A percentile compares a stretch with the other conserved stretches of the same genome.
Conservation (phyloP, 1,140 invertebrate genomes). For the Cepaea nemoralis region DNA sequence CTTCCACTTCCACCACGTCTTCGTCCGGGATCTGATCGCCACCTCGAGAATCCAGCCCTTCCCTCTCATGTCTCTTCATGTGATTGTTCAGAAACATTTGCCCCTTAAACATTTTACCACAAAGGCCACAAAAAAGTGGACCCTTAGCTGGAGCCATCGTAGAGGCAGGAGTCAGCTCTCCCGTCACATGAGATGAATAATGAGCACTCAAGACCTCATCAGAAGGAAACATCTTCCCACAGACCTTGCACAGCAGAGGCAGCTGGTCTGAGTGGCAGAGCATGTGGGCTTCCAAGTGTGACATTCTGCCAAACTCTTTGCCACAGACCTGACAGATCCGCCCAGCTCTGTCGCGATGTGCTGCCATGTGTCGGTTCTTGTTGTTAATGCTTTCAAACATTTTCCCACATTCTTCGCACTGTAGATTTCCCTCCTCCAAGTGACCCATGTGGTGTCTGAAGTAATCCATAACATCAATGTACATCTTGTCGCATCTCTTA, state of each 20-base stretch:
- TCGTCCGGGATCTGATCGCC: slow-evolving; percentile 33
- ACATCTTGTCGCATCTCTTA: slow-evolving; percentile 33
- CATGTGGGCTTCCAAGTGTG: slow-evolving; percentile 38
- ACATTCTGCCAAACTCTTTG: slow-evolving; percentile 31
- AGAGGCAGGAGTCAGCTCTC: neutral
- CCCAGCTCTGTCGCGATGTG: slow-evolving; percentile 21
- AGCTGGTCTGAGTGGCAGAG: slow-evolving; percentile 31
- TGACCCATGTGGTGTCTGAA: slow-evolving; percentile 38
- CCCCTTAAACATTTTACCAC: slow-evolving; percentile 44
- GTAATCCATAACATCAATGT: slow-evolving; percentile 37
- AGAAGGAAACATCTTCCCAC: slow-evolving; percentile 34
- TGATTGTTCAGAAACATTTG: slow-evolving; percentile 44
- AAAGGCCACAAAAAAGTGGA: slow-evolving; percentile 43
- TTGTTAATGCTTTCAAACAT: slow-evolving; percentile 39
- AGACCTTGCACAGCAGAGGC: slow-evolving; percentile 29
- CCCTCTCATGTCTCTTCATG: slow-evolving; percentile 44
- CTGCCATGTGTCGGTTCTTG: slow-evolving; percentile 40
- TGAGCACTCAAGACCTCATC: slow-evolving; percentile 27
- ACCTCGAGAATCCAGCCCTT: slow-evolving; percentile 11
- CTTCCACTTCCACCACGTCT: slow-evolving; percentile 36
- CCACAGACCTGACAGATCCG: slow-evolving; percentile 26
- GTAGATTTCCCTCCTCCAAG: slow-evolving; percentile 38
- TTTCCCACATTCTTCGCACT: slow-evolving; percentile 46
- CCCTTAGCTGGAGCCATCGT: neutral
- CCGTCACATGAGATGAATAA: slow-evolving; percentile 13